phyloP scores from a whole-genome alignment of 2,113 vertebrate species.

The Pionites leucogaster region DNA sequence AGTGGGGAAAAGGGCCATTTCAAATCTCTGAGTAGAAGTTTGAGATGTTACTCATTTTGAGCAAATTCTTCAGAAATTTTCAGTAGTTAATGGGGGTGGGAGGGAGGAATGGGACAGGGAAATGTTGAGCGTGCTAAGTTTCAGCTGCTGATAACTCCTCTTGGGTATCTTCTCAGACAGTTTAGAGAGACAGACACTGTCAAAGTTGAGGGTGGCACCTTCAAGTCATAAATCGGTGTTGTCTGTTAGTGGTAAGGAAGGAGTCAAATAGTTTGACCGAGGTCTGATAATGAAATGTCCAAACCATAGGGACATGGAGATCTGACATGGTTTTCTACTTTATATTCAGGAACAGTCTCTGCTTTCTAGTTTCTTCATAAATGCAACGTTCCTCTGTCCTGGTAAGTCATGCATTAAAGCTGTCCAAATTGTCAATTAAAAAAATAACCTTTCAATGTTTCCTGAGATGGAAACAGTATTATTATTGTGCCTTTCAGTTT shows the following conservation, averaged over 20 bases:
- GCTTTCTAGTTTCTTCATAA: background rate
- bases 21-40: background rate
- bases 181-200: background rate
- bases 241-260: background rate
- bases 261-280: background rate
- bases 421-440: background rate
- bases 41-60: background rate
- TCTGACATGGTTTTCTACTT: background rate
- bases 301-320: background rate
- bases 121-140: background rate
- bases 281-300: background rate
- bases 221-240: background rate
- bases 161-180: background rate
- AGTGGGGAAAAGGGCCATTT: background rate
- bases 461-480: slow-evolving; percentile 37
- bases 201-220: background rate
- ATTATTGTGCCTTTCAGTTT: slow-evolving; percentile 56
- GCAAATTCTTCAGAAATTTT: background rate
- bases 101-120: background rate
- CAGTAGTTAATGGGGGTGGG: background rate
- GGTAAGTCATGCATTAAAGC: slow-evolving; percentile 12
- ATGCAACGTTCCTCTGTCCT: background rate
- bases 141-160: background rate
- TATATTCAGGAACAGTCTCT: background rate
- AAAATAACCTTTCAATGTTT: slow-evolving; percentile 9